Base-by-base conservation (phyloP, 2,888 invertebrate genomes). In the Lepeophtheirus nordmannii region DNA sequence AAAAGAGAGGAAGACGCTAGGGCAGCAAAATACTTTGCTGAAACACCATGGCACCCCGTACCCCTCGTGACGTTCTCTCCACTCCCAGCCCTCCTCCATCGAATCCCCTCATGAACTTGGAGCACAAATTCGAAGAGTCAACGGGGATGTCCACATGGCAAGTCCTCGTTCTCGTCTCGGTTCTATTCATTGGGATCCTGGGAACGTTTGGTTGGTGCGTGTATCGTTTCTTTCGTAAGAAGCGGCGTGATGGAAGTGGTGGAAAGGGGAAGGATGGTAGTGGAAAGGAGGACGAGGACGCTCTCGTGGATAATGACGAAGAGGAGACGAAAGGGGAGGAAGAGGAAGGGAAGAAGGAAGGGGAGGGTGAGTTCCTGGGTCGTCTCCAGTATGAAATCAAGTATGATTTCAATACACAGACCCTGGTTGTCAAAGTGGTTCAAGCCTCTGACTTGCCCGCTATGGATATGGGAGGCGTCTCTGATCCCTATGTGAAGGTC, bases 401-500 rank as follows among this genome's bases (percentile, higher is more conserved):
- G 67, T 72, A 72, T 62, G 72, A 72, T 68, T 72, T 72, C 68
- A 72, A 71, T 67, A 70, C 70, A 8, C 72, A 69, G 68, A 72
- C 71, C 64, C 69, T 72, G 69, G 74, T 79, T 10, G 80, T 81
- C 22, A 79, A 79, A 60, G 80, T 81, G 56, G 78, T 80, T 68
- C 80, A 81, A 73, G 80, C 79, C 11, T 78, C 79, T 63, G 80
- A 81, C 68, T 73, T 81, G 58, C 81, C 81, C 10, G 80, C 79
- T 14, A 79, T 81, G 78, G 81, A 81, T 73, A 80, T 81, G 79
- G 72, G 72, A 10, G 80, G 80, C 59, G 80, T 80, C 3, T 80
- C 79, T 1, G 80, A 80, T 73, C 80, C 80, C 10, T 81, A 80
- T 69, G 80, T 81, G 67, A 80, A 80, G 72, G 90, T 98, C 77